Percentiles rank a stretch among this genome's conserved stretches.
These are phyloP conservation scores for Gymnobelideus leadbeateri DNA, from an alignment of 2,113 vertebrate species.

Conservation along the genomic window DNA sequence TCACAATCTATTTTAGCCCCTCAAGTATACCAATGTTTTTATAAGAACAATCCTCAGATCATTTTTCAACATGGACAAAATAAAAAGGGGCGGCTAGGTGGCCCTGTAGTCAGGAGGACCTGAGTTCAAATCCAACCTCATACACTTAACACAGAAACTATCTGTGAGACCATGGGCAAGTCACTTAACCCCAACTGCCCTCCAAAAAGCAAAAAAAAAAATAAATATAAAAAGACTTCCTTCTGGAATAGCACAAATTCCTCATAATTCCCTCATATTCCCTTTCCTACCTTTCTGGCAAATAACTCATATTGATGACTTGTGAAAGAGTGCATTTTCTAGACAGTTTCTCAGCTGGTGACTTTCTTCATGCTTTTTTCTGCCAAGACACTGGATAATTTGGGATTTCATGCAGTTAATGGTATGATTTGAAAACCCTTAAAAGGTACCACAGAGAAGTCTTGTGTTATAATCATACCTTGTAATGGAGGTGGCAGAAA, in stretches of 20 bases:
- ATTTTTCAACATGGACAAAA: not conserved
- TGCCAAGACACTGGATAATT: not conserved
- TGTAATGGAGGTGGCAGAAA: not conserved
- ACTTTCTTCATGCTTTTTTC: not conserved
- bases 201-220: too few relatives aligned
- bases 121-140: too few relatives aligned
- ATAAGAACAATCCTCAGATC: not conserved
- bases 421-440: not conserved
- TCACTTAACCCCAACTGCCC: too few relatives aligned
- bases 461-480: not conserved
- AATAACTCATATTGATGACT: not conserved
- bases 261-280: not conserved
- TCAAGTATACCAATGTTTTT: not conserved
- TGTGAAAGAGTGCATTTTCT: not conserved
- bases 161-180: too few relatives aligned
- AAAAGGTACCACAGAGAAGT: not conserved
- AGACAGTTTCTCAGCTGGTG: not conserved
- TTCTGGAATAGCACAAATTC: not conserved
- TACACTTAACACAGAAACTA: too few relatives aligned
- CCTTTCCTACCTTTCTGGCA: not conserved
- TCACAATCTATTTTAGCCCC: not conserved
- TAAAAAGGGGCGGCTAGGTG: not conserved
- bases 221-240: too few relatives aligned
- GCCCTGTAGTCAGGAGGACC: too few relatives aligned
- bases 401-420: not conserved